phyloP scores from a whole-genome alignment of 2,888 invertebrate genomes.

The Hyposoter didymator region DNA sequence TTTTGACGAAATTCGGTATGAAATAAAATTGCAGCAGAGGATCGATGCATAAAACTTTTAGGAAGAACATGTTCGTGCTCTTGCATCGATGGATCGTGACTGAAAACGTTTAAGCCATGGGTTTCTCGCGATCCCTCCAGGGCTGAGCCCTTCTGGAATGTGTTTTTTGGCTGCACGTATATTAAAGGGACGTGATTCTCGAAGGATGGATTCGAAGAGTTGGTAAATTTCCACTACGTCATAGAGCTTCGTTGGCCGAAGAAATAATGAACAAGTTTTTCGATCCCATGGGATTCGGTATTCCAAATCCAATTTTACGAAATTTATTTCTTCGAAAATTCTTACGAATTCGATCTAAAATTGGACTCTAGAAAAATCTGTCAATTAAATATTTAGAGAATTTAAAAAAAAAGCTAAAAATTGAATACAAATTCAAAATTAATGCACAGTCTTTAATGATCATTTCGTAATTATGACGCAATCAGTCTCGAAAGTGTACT shows the following conservation, averaged over 20 bases:
- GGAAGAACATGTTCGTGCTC: background rate
- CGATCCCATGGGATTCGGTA: background rate
- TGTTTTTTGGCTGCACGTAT: background rate
- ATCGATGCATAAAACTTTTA: background rate
- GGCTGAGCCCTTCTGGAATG: background rate
- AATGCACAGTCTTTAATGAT: background rate
- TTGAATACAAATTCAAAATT: background rate
- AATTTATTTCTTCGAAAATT: background rate
- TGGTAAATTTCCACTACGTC: conserved; percentile 2
- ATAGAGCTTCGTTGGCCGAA: background rate
- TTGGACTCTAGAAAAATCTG: background rate
- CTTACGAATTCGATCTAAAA: background rate
- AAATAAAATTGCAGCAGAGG: background rate
- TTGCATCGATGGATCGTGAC: background rate
- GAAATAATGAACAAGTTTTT: background rate
- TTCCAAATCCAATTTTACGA: background rate
- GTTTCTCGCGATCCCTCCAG: background rate
- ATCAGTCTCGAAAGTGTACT: background rate
- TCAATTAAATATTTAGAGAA: background rate
- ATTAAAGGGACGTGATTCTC: background rate
- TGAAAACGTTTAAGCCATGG: background rate
- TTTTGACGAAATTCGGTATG: background rate
- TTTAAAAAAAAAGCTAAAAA: background rate
- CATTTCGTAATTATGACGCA: background rate
- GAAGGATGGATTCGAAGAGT: background rate